Evolutionary conservation across 2,888 invertebrate species (phyloP), one percentile per base, ranked within the genome.

Genomic region (Acanthococcus lagerstroemiae): DNA sequence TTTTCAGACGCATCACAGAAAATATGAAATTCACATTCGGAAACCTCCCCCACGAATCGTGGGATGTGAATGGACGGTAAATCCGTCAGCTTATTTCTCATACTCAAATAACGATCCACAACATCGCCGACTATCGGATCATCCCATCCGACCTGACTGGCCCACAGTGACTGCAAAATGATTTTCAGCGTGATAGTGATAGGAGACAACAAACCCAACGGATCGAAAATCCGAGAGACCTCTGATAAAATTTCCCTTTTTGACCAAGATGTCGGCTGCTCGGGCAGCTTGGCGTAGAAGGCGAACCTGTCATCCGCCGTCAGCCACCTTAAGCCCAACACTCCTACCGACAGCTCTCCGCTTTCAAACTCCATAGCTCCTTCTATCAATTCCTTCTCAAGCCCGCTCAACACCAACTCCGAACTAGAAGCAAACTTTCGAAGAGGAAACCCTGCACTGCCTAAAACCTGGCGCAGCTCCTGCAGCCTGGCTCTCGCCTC

Each of bases 1-100:
- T n/a, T n/a, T n/a, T n/a, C n/a, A n/a, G 71, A 70, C 0, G 71
- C 69, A 30, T 72, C n/a, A n/a, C 7, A 37, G 37, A 37, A n/a
- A n/a, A n/a, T n/a, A n/a, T n/a, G n/a, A n/a, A n/a, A n/a, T n/a
- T n/a, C n/a, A n/a, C n/a, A n/a, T n/a, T n/a, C n/a, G n/a, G n/a
- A n/a, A n/a, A n/a, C n/a, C n/a, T 27, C 12, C 12, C n/a, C 26
- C 26, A 63, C 22, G 15, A n/a, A 12, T 9, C 67, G 46, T 2
- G 63, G 54, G 19, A 68, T 44, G 9, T 52, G 19, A 12, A 69
- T 19, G 12, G 26, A 30, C 12, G 12, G 44, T 7, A 69, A 25
- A 9, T 48, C 5, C n/a, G 9, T 15, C 4, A 68, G 24, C n/a
- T 67, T 46, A 21, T 24, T 19, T 15, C 50, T n/a, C 21, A 48